phyloP scores from a whole-genome alignment of 1,140 invertebrate species.

The Pantala flavescens region DNA sequence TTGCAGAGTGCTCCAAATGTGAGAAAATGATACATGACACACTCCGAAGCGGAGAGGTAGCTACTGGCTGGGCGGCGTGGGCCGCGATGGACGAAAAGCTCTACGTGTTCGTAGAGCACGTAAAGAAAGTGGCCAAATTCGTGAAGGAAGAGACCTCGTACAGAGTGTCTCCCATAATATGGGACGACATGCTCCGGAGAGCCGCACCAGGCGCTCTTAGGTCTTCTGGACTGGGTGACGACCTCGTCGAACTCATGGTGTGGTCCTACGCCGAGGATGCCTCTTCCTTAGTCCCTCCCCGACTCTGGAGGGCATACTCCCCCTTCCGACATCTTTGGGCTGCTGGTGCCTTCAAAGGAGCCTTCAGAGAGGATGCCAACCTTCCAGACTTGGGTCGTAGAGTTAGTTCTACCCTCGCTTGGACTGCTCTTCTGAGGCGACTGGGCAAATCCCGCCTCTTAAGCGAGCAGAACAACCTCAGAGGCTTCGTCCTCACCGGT shows the following conservation, averaged over 20 bases:
- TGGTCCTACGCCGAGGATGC: constrained; percentile 40
- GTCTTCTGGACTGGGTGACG: constrained; percentile 32
- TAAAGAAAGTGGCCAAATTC: constrained; percentile 33
- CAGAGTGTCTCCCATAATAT: constrained; percentile 38
- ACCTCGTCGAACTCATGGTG: constrained; percentile 43
- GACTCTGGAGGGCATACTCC: constrained; percentile 38
- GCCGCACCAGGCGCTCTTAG: constrained; percentile 33
- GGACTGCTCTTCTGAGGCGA: constrained; percentile 39
- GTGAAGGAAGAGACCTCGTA: constrained; percentile 23
- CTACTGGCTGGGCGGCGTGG: neutral
- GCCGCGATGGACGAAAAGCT: constrained; percentile 13
- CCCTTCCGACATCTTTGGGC: constrained; percentile 50
- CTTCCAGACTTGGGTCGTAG: constrained; percentile 45
- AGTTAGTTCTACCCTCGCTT: constrained; percentile 44
- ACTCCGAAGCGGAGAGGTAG: neutral
- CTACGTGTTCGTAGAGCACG: constrained; percentile 33
- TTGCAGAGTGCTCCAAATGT: constrained; percentile 38
- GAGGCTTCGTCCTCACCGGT: constrained; percentile 31
- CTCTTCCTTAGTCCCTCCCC: constrained; percentile 36
- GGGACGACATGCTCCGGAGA: constrained; percentile 54
- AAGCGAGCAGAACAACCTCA: constrained; percentile 29
- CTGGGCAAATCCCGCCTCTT: constrained; percentile 32
- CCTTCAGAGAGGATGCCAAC: constrained; percentile 38
- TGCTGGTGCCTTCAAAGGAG: constrained; percentile 52
- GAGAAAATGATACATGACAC: constrained; percentile 17